These are phyloP conservation scores for Zingel zingel DNA, from an alignment of 2,113 vertebrate genomes.

Conservation along the genomic window DNA sequence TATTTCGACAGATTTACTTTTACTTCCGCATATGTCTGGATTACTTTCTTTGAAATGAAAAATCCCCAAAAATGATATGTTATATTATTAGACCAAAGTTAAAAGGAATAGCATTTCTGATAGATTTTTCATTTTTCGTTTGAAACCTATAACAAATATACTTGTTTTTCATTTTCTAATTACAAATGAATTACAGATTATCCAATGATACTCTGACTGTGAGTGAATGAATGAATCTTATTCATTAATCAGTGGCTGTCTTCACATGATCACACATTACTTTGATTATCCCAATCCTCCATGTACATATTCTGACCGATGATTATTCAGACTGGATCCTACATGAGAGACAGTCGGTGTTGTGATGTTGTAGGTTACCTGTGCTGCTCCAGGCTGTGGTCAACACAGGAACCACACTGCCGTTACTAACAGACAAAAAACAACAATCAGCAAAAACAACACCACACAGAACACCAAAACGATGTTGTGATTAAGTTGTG, in stretches of 20 bases:
- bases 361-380: conserved; percentile 49
- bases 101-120: no score
- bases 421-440: conserved; percentile 58
- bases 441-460: conserved; percentile 20
- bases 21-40: no score
- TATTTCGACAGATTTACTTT: no score
- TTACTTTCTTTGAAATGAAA: no score
- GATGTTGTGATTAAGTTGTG: neutral
- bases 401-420: conserved; percentile 21
- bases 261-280: neutral
- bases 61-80: no score
- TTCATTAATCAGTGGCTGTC: neutral
- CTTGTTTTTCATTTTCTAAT: no score
- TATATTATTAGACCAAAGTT: no score
- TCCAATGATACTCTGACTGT: no score
- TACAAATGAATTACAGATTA: no score
- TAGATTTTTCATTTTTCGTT: no score
- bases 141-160: no score
- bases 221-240: no score
- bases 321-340: neutral
- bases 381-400: conserved; percentile 58
- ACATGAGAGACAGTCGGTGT: neutral
- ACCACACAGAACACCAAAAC: neutral
- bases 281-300: neutral
- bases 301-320: neutral